Conservation (phyloP, 1,140 invertebrate genomes). For the Drosophila parvula region DNA sequence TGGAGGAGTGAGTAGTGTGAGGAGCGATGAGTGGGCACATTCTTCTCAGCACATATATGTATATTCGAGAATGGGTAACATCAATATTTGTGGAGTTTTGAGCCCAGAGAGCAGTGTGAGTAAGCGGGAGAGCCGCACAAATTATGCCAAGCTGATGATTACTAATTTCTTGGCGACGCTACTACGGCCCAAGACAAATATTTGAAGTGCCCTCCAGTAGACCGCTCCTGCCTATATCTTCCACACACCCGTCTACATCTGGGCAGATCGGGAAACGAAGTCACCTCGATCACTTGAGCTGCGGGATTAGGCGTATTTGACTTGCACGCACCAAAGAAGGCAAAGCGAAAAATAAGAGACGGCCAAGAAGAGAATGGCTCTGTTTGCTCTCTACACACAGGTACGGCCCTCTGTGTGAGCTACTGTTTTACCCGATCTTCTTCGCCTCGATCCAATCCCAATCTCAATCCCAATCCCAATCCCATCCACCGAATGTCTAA, state of each 20-base stretch:
- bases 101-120: neutral
- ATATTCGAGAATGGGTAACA: slow-evolving; percentile 50
- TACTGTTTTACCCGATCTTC: slow-evolving; percentile 67
- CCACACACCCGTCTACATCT: slow-evolving; percentile 11
- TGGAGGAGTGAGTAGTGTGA: slow-evolving; percentile 55
- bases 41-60: slow-evolving; percentile 36
- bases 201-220: slow-evolving; percentile 76
- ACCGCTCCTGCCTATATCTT: slow-evolving; percentile 43
- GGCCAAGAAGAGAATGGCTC: slow-evolving; percentile 12
- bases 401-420: slow-evolving; percentile 43
- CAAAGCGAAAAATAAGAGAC: slow-evolving; percentile 40
- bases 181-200: slow-evolving; percentile 71
- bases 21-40: slow-evolving; percentile 71
- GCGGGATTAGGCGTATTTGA: slow-evolving; percentile 83
- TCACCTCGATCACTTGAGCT: slow-evolving; percentile 83
- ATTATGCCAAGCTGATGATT: slow-evolving; percentile 62
- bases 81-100: slow-evolving; percentile 63
- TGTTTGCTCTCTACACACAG: slow-evolving; percentile 33
- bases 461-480: slow-evolving; percentile 8
- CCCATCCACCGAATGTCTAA: slow-evolving; percentile 66
- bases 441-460: slow-evolving; percentile 8
- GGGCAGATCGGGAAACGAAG: slow-evolving; percentile 71
- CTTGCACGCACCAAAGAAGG: slow-evolving; percentile 72
- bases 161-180: slow-evolving; percentile 77
- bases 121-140: slow-evolving; percentile 24